Base-by-base conservation (phyloP, 1,140 invertebrate species). In the Bombus difficillimus region DNA sequence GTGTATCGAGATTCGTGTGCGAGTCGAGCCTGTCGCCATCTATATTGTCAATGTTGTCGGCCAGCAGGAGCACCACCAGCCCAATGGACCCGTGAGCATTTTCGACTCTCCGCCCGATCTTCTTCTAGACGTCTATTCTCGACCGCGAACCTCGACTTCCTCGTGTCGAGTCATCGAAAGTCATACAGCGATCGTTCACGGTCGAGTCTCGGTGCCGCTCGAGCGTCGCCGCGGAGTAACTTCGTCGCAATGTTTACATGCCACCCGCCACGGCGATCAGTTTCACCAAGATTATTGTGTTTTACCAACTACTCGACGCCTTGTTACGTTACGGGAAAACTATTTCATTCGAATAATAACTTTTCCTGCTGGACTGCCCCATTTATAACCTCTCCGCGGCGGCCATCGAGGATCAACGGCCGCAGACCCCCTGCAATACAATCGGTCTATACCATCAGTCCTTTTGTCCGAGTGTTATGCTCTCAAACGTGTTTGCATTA, bases 11-110 rank as follows among this genome's bases (percentile, higher is more conserved):
- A 88, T 79, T 78, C 62, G 85, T 91, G 89, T 87, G 84, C 85
- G 81, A 77, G 79, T 79, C 90, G 85, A 89, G 81, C 81, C 94
- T 96, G 95, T 93, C 95, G 96, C 96, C 96, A 96, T 95, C 96
- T 96, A 95, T 95, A 96, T 96, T 97, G 96, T 96, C 96, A 97
- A 96, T 97, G 96, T 96, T 96, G 96, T 96, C 96, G 94, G 94
- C 93, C 91, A 92, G 86, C 89, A 92, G 87, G 86, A 90, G 82
- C 91, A 92, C 84, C 92, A 92, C 90, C 85, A 93, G 91, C 91
- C 92, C 95, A 95, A 95, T 95, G 95, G 94, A 95, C 93, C 93
- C 94, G 94, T 95, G 95, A 95, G 94, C 93, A 95, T 93, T 92
- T 92, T 93, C 81, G 83, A 81, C 62, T 86, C 83, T 85, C 68